Percentiles rank a stretch among this genome's conserved stretches.
Conservation (phyloP, 2,113 vertebrate species). For the Ondatra zibethicus region DNA sequence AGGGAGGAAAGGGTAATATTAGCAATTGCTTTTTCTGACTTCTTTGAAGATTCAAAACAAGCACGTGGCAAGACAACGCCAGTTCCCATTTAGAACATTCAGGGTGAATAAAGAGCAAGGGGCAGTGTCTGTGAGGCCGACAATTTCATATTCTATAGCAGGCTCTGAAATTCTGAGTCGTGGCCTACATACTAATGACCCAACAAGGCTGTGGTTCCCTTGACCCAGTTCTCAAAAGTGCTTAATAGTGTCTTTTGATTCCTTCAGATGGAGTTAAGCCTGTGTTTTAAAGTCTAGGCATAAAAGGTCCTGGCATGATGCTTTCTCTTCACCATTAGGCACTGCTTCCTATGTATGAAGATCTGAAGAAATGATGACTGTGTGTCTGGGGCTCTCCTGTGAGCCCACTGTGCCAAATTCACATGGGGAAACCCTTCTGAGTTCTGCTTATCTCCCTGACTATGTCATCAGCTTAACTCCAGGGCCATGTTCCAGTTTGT, state of each 20-base stretch:
- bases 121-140: not conserved
- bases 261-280: not conserved
- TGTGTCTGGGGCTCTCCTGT: slow-evolving; percentile 37
- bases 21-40: not conserved
- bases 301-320: not conserved
- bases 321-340: not conserved
- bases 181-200: not conserved
- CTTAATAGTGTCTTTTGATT: not conserved
- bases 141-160: not conserved
- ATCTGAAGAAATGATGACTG: not conserved
- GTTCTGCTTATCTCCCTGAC: slow-evolving; percentile 48
- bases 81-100: slow-evolving; percentile 43
- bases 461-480: not conserved
- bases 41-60: slow-evolving; percentile 34
- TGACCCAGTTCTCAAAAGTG: not conserved
- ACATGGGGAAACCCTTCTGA: slow-evolving; percentile 73
- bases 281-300: not conserved
- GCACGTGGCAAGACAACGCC: not conserved
- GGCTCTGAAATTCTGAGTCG: slow-evolving; percentile 1
- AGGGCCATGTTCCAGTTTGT: not conserved
- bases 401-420: slow-evolving; percentile 69
- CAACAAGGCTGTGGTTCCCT: not conserved
- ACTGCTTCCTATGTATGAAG: not conserved
- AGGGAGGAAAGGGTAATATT: not conserved
- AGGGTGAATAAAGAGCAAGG: not conserved